phyloP scores from a whole-genome alignment of 2,113 vertebrate genomes.

The Hypomesus transpacificus region DNA sequence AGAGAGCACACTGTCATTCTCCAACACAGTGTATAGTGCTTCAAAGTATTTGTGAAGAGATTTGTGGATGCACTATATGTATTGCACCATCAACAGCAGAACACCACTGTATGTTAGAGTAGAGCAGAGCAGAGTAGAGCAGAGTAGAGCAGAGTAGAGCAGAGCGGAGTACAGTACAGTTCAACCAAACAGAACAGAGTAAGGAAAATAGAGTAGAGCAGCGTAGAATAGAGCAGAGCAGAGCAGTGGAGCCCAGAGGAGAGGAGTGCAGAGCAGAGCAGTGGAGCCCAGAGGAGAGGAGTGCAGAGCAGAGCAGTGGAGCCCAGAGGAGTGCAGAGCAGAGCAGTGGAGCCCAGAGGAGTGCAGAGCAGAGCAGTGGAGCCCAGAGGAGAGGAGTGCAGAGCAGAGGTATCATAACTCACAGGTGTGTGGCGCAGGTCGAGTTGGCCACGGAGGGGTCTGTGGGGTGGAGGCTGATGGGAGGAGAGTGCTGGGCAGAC shows the following conservation, averaged over 20 bases:
- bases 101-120: neutral
- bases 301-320: neutral
- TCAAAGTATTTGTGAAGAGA: no score
- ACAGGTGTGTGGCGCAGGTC: constrained; percentile 89
- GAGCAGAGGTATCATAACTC: constrained; percentile 46
- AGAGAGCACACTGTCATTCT: no score
- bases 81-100: neutral
- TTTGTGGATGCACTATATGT: no score
- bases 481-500: constrained; percentile 88
- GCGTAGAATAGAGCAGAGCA: neutral
- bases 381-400: neutral
- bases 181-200: no score
- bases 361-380: neutral
- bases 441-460: constrained; percentile 80
- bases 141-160: neutral
- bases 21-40: no score
- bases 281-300: neutral
- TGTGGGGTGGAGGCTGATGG: constrained; percentile 79
- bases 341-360: neutral
- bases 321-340: neutral
- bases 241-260: neutral
- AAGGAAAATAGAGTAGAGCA: neutral
- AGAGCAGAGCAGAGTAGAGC: neutral
- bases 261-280: neutral
- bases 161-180: neutral